Evolutionary conservation across 2,113 vertebrate genomes (phyloP), one percentile per base, ranked within the genome.

Genomic region (Stomatorhinus ivindoensis): DNA sequence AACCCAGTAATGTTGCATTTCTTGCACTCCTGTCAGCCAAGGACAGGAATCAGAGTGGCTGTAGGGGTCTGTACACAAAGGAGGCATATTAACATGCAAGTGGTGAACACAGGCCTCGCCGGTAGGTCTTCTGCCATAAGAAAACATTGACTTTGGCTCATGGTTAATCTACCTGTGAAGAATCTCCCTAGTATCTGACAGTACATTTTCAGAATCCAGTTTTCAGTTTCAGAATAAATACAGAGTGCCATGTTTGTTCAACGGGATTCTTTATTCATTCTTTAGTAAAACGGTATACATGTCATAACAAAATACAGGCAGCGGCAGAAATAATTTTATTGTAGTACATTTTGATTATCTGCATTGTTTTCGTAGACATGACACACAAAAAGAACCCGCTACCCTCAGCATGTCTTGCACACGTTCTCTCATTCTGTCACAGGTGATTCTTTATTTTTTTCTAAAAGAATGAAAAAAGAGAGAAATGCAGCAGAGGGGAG

Each of bases 61-160:
- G 73, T 42, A 80, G 13, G 39, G 73, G 35, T 80, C 17, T 80
- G 73, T 42, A 80, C 35, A 80, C 73, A 80, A 80, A 19, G 73
- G 17, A 42, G 73, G 17, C 73, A 0, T 2, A 80, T 80, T 80
- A 42, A 80, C 73, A 80, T 80, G 73, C 73, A 17, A 80, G 17
- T 1, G 15, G 73, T 69, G 61, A 69, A 31, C 61, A 31, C 10
- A 13, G n/a, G 27, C 61, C n/a, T 11, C 27, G 1, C 3, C 3
- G 61, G 10, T 19, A 35, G 35, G 3, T 42, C 73, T 42, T 42
- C 13, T 80, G 73, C 15, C 35, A 19, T 80, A 80, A 42, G 73
- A 80, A 80, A 80, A 42, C 73, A 80, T 80, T 80, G 73, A 80
- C 73, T 80, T 80, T 80, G 73, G 35, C 73, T 80, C 31, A 35